Percentiles rank a stretch among this genome's conserved stretches.
Conservation (phyloP, 2,888 invertebrate genomes). For the Plagodis pulveraria region DNA sequence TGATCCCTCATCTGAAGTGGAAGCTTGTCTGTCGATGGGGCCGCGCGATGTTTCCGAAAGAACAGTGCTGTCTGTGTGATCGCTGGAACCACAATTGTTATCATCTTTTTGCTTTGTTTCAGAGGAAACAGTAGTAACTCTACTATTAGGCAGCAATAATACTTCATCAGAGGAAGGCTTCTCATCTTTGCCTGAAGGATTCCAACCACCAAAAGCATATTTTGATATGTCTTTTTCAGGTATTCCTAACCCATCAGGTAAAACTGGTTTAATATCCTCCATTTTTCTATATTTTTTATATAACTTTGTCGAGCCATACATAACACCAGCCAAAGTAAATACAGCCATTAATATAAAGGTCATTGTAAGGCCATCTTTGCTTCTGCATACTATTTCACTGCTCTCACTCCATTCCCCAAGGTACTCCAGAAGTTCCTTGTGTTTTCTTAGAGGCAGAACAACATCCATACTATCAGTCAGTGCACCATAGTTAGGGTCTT, state of each 20-base stretch:
- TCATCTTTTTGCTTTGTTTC: slow-evolving; percentile 68
- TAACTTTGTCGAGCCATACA: slow-evolving; percentile 75
- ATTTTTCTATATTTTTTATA: slow-evolving; percentile 86
- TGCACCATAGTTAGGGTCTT: slow-evolving; percentile 62
- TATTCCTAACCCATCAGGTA: slow-evolving; percentile 87
- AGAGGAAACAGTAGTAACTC: slow-evolving; percentile 58
- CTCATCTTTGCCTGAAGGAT: slow-evolving; percentile 72
- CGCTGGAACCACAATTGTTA: slow-evolving; percentile 71
- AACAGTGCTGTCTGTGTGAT: slow-evolving; percentile 78
- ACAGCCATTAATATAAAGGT: slow-evolving; percentile 63
- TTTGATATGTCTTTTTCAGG: slow-evolving; percentile 76
- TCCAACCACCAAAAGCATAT: slow-evolving; percentile 70
- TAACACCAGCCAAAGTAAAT: slow-evolving; percentile 58
- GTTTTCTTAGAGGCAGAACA: slow-evolving; percentile 43
- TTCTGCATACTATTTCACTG: slow-evolving; percentile 61
- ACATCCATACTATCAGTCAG: slow-evolving; percentile 53
- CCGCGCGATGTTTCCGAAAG: slow-evolving; percentile 72
- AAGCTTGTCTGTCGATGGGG: slow-evolving; percentile 67
- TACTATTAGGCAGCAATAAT: slow-evolving; percentile 70
- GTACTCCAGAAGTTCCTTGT: slow-evolving; percentile 45
- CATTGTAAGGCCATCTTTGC: slow-evolving; percentile 62
- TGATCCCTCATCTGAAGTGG: slow-evolving; percentile 74
- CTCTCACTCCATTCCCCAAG: slow-evolving; percentile 73
- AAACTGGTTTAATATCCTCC: slow-evolving; percentile 87
- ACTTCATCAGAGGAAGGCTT: slow-evolving; percentile 79